These are phyloP conservation scores for Corvus moneduloides DNA, from an alignment of 2,113 vertebrate species.

Conservation along the genomic window DNA sequence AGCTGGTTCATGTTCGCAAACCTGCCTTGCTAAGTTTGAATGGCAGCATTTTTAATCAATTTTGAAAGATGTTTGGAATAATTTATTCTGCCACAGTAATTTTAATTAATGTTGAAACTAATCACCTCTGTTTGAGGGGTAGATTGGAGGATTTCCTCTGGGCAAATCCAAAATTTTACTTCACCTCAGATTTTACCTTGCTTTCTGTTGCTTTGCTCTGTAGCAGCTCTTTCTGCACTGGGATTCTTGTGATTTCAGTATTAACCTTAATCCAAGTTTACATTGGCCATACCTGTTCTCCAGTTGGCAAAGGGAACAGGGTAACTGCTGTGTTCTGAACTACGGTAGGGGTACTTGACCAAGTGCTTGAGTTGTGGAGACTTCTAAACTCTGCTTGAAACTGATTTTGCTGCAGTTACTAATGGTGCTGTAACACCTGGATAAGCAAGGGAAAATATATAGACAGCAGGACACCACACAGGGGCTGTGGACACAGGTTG, in stretches of 20 bases:
- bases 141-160: neutral
- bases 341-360: fast-evolving
- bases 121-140: neutral
- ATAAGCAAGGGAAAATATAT: neutral
- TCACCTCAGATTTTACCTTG: neutral
- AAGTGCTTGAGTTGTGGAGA: neutral
- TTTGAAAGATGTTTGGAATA: neutral
- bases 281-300: neutral
- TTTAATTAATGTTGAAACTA: neutral
- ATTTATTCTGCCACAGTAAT: neutral
- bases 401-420: neutral
- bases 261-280: neutral
- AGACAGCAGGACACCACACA: fast-evolving
- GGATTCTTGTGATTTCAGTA: neutral
- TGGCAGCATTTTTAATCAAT: neutral
- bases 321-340: neutral
- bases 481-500: neutral
- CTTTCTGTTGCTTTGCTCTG: neutral
- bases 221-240: neutral
- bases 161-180: neutral
- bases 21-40: neutral
- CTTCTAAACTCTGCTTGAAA: neutral
- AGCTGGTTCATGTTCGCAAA: neutral
- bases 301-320: neutral
- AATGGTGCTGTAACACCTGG: neutral